Base-by-base conservation (phyloP, 1,140 invertebrate species). In the Drosophila sturtevanti region DNA sequence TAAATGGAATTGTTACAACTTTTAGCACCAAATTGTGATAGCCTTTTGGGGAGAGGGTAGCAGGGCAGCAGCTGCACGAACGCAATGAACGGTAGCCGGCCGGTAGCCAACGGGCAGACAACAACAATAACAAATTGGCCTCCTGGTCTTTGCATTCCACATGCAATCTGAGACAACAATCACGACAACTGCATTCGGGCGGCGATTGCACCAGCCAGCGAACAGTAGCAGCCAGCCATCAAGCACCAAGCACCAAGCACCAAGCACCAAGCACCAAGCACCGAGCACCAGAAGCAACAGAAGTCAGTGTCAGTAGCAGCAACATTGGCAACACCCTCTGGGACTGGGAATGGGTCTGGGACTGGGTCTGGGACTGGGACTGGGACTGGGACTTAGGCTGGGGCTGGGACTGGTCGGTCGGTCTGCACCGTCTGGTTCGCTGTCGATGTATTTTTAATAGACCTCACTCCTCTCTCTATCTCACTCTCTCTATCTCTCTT, bases 81-180 rank as follows among this genome's bases (percentile, higher is more conserved):
- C 72, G 79, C 41, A 77, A 75, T 68, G 51, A 56, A 81, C 79
- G 74, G 79, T 81, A 81, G 79, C 79, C 72, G 61, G 41, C 41
- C 78, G 63, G 69, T 63, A 79, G 63, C 60, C 54, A 41, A 65
- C 61, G 75, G 68, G 77, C 79, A 81, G 22, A 68, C 68, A 89
- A 81, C 81, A 75, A 73, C 78, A 81, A 90, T 66, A 89, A 89
- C 86, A 89, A 89, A 90, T 90, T 89, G 79, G 86, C 86, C 86
- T 89, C 69, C 86, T 89, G 86, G 86, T 89, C 81, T 89, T 89
- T 86, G 86, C 78, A 90, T 86, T 81, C 86, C 86, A 81, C 81
- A 77, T 85, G 82, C 82, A 87, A 87, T 86, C 82, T 87, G 84
- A 87, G 84, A 68, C 82, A 84, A 77, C 79, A 89, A 87, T 87